These are phyloP conservation scores for Coturnix japonica DNA, from an alignment of 2,113 vertebrate genomes.

Conservation along the genomic window DNA sequence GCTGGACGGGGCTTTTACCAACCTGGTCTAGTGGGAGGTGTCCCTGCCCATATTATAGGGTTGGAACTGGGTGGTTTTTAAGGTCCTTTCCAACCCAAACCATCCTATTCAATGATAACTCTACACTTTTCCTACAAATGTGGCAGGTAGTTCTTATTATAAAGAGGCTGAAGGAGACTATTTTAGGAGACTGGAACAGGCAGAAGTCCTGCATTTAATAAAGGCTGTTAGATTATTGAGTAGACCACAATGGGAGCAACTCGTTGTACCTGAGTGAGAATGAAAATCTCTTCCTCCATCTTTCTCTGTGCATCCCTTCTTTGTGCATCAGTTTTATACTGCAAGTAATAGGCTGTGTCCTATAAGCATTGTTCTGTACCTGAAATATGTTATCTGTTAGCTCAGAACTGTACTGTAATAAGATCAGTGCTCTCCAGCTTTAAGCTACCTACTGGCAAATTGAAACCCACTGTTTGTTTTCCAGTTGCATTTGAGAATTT, in stretches of 20 bases:
- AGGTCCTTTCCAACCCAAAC: background rate
- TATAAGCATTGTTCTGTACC: background rate
- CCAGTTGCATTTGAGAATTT: background rate
- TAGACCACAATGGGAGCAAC: background rate
- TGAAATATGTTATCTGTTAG: background rate
- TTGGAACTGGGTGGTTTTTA: background rate
- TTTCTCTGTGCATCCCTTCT: background rate
- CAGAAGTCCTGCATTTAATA: background rate
- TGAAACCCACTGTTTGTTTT: background rate
- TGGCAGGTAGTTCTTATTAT: background rate
- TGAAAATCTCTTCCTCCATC: background rate
- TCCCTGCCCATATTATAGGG: background rate
- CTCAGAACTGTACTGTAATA: background rate
- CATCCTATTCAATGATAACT: background rate
- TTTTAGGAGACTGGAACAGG: background rate
- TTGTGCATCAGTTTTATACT: background rate
- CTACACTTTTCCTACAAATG: background rate
- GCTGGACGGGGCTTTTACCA: background rate
- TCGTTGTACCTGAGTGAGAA: background rate
- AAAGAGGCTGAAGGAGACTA: background rate
- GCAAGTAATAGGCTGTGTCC: background rate
- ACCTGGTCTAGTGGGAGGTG: background rate
- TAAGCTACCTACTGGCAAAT: background rate
- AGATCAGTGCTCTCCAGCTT: background rate
- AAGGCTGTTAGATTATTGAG: background rate